Evolutionary conservation across 2,113 vertebrate species (phyloP).

Genomic region (Narcine bancroftii): DNA sequence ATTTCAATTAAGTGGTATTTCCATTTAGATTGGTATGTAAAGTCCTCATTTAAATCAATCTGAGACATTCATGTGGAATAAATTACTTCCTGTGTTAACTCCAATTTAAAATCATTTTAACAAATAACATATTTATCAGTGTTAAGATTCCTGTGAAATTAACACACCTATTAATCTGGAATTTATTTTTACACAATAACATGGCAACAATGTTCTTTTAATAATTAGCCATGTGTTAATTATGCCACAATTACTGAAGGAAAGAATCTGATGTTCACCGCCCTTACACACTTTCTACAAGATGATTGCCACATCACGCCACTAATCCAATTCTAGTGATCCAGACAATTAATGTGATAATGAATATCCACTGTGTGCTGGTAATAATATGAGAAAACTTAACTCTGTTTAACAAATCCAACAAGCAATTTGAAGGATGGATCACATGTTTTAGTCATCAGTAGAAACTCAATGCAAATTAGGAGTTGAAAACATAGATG

Average conservation of each 20-base stretch:
- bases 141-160: neutral
- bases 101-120: neutral
- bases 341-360: neutral
- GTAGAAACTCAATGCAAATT: neutral
- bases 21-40: conserved; percentile 35
- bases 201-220: neutral
- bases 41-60: neutral
- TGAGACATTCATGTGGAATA: conserved; percentile 4
- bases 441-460: neutral
- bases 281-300: neutral
- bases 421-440: neutral
- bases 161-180: neutral
- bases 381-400: neutral
- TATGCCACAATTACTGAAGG: conserved; percentile 11
- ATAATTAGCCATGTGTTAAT: conserved; percentile 11
- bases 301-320: neutral
- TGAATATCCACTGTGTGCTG: too few species aligned
- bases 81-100: neutral
- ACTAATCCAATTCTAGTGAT: neutral
- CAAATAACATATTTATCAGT: conserved; percentile 1
- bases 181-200: neutral
- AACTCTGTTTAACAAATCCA: neutral
- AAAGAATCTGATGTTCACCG: neutral
- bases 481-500: neutral
- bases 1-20: conserved; percentile 29